Percentiles rank a stretch among this genome's conserved stretches.
Evolutionary conservation across 2,113 vertebrate genomes (phyloP).

Genomic region (Symphodus melops): DNA sequence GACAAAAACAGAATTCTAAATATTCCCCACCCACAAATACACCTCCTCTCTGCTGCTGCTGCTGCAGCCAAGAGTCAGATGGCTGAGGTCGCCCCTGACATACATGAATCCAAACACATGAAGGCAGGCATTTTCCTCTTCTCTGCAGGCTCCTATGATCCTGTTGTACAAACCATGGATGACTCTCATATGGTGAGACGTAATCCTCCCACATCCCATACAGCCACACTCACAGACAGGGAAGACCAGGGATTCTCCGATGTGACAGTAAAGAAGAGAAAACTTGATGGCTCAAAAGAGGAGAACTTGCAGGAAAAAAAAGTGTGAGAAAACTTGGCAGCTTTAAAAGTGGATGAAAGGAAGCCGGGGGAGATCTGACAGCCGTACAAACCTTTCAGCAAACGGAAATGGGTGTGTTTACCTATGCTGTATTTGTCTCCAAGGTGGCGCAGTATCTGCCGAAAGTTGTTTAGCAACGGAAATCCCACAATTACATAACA

Average conservation of each 20-base stretch:
- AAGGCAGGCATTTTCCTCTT: neutral
- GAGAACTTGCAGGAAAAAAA: conserved; percentile 29
- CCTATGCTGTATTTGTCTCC: conserved; percentile 48
- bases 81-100: conserved; percentile 23
- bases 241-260: conserved; percentile 44
- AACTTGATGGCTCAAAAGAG: conserved; percentile 31
- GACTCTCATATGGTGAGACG: conserved; percentile 31
- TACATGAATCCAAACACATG: conserved; percentile 7
- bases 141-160: conserved; percentile 14
- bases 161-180: conserved; percentile 20
- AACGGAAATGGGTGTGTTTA: conserved; percentile 60
- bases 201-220: conserved; percentile 52
- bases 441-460: conserved; percentile 54
- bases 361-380: conserved; percentile 58
- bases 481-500: conserved; percentile 60
- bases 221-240: conserved; percentile 8
- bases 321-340: conserved; percentile 37
- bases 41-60: conserved; percentile 41
- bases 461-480: conserved; percentile 51
- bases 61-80: conserved; percentile 33
- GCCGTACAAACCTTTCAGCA: conserved; percentile 36
- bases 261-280: conserved; percentile 39
- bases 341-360: conserved; percentile 58
- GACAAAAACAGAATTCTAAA: conserved; percentile 33
- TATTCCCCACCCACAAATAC: conserved; percentile 39